These are phyloP conservation scores for Euzophera pinguis DNA, from an alignment of 2,888 invertebrate species.

Conservation along the genomic window DNA sequence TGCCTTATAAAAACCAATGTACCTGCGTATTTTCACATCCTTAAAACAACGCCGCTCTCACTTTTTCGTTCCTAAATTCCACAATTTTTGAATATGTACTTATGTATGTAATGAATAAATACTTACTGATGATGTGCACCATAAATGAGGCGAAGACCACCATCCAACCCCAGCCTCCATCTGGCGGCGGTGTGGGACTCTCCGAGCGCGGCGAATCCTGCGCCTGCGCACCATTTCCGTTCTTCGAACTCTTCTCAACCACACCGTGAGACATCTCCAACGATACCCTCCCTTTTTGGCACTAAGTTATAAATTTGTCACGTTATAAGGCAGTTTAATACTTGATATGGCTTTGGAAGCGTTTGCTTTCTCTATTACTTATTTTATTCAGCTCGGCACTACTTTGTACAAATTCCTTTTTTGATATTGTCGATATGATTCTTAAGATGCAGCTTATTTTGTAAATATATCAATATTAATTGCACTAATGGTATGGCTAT, in stretches of 20 bases:
- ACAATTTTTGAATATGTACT: background rate
- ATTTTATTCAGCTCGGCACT: conserved; percentile 3
- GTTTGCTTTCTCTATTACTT: conserved; percentile 15
- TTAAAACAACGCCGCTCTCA: too few species aligned
- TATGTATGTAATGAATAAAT: conserved; percentile 22
- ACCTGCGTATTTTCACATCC: too few species aligned
- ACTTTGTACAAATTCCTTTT: conserved; percentile 13
- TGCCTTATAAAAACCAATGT: too few species aligned
- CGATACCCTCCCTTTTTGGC: conserved; percentile 26
- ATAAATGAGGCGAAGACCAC: conserved; percentile 97
- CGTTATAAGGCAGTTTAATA: conserved; percentile 35
- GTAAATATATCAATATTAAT: conserved; percentile 9
- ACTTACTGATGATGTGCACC: conserved; percentile 96
- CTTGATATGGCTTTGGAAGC: conserved; percentile 38
- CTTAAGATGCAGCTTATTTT: background rate
- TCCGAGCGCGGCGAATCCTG: conserved; percentile 49
- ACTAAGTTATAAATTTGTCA: conserved; percentile 36
- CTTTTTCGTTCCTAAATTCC: too few species aligned
- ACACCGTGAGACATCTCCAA: conserved; percentile 64
- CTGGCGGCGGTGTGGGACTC: conserved; percentile 85
- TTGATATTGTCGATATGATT: conserved; percentile 50
- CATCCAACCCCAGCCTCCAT: conserved; percentile 97
- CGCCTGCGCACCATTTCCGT: conserved; percentile 47
- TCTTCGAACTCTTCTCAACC: conserved; percentile 58
- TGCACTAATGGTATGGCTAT: conserved; percentile 13